Base-by-base conservation (phyloP, 2,113 vertebrate species). In the Axis porcinus region DNA sequence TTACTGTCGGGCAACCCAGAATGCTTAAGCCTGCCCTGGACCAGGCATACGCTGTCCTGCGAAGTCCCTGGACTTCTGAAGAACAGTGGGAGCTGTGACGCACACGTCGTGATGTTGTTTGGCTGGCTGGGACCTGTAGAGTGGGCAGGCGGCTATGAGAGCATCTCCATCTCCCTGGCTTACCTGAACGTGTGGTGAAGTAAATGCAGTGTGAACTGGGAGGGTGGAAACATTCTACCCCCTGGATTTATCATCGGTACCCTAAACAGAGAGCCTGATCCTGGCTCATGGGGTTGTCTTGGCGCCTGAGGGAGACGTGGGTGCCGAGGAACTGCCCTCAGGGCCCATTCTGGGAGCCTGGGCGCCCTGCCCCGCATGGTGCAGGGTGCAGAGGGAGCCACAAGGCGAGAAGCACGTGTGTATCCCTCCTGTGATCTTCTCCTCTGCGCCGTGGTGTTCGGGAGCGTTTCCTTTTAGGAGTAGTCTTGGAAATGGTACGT, bases 381-480 rank as follows among this genome's bases (percentile, higher is more conserved):
- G 43, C 43, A 45, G 6, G 57, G 50, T 28, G 30, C 43, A 85
- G 47, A 13, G 21, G 67, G 62, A 33, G 14, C 28, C 67, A 16
- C 7, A 23, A 33, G 92, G 16, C 45, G 7, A 7, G 25, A 78
- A 52, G 50, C 58, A 27, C 10, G 27, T 19, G 25, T 45, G 10
- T 9, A 19, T 57, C 67, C 52, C 76, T 89, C 60, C 25, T 12
- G 64, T 33, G 81, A 21, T 40, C 95, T 62, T 33, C 40, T 52
- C 79, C 52, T 81, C 86, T 0, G 1, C 0, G 0, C 30, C 23
- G 36, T 54, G 60, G 52, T n/a, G 52, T 84, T 90, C 7, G 62
- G 79, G 93, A 88, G 85, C 86, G 55, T 95, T 86, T 94, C 67
- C 90, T 97, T 95, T 94, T 58, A 60, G 92, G 94, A 97, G 93